These are phyloP conservation scores for Linyphia triangularis DNA, from an alignment of 2,888 invertebrate genomes.

Conservation along the genomic window DNA sequence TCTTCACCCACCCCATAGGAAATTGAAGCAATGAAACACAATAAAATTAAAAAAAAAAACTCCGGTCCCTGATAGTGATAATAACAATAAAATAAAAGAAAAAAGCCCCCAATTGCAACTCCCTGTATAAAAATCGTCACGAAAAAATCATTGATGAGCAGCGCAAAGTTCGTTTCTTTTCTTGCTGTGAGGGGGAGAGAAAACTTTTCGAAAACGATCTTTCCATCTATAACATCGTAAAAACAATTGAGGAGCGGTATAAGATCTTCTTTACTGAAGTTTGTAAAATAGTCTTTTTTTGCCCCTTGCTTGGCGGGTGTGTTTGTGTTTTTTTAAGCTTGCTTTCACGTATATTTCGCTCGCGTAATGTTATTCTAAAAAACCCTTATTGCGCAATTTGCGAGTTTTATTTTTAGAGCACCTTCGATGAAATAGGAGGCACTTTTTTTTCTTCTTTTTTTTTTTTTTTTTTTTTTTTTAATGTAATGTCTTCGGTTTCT, in stretches of 20 bases:
- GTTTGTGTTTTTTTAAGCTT: conserved; percentile 1
- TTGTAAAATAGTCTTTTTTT: conserved; percentile 61
- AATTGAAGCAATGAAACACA: conserved; percentile 41
- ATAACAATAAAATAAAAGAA: conserved; percentile 72
- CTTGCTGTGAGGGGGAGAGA: conserved; percentile 5
- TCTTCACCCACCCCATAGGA: conserved; percentile 9
- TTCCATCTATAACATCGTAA: conserved; percentile 60
- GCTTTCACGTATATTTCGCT: conserved; percentile 28
- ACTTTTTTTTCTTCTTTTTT: background rate
- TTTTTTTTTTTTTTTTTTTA: background rate
- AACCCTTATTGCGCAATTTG: conserved; percentile 68
- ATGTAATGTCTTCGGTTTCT: background rate
- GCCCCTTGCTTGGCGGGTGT: background rate
- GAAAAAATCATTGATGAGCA: conserved; percentile 73
- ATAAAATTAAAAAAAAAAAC: conserved; percentile 39
- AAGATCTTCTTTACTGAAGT: conserved; percentile 53
- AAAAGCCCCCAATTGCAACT: conserved; percentile 15
- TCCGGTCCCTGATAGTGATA: conserved; percentile 50
- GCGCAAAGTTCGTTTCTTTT: conserved; percentile 71
- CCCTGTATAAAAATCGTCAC: conserved; percentile 68
- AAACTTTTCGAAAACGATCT: conserved; percentile 46
- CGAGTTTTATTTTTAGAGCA: conserved; percentile 72
- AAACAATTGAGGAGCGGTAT: conserved; percentile 66
- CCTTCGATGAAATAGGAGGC: conserved; percentile 45
- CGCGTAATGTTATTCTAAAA: conserved; percentile 64